Percentiles rank a stretch among this genome's conserved stretches.
phyloP scores from a whole-genome alignment of 2,888 invertebrate genomes.

The Mallateleia sp. region DNA sequence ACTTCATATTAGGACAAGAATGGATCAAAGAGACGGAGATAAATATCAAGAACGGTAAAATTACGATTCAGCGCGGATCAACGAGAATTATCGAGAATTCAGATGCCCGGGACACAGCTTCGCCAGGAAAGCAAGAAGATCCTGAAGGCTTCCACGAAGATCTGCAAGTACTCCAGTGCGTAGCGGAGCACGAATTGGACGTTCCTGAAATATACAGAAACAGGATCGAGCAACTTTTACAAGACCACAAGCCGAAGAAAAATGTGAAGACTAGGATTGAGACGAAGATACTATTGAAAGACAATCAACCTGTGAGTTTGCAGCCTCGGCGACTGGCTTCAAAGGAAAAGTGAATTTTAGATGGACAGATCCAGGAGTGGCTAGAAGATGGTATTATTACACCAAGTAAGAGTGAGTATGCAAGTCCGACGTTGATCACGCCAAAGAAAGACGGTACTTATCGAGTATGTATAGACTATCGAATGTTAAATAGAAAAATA shows the following conservation, averaged over 20 bases:
- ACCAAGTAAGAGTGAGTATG: constrained; percentile 82
- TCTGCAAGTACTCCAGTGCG: not conserved
- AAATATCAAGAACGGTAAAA: constrained; percentile 46
- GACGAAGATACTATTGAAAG: constrained; percentile 82
- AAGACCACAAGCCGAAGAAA: not conserved
- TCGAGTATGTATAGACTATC: too few species aligned
- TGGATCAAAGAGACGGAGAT: constrained; percentile 50
- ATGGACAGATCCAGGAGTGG: constrained; percentile 83
- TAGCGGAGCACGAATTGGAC: not conserved
- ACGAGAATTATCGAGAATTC: not conserved
- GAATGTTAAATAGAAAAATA: too few species aligned
- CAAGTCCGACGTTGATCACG: constrained; percentile 78
- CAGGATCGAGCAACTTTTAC: constrained; percentile 12
- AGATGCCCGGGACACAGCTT: not conserved
- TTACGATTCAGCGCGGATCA: not conserved
- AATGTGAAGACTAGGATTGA: constrained; percentile 59
- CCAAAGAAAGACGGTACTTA: constrained; percentile 12
- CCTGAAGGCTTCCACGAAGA: not conserved
- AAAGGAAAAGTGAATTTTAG: constrained; percentile 78
- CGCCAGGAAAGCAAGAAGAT: too few species aligned
- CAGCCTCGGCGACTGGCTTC: constrained; percentile 67
- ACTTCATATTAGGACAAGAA: constrained; percentile 57
- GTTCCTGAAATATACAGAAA: constrained; percentile 6
- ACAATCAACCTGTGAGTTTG: constrained; percentile 79
- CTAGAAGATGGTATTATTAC: constrained; percentile 82